Evolutionary conservation across 2,113 vertebrate species (phyloP).

Genomic region (Mionectes macconnelli): DNA sequence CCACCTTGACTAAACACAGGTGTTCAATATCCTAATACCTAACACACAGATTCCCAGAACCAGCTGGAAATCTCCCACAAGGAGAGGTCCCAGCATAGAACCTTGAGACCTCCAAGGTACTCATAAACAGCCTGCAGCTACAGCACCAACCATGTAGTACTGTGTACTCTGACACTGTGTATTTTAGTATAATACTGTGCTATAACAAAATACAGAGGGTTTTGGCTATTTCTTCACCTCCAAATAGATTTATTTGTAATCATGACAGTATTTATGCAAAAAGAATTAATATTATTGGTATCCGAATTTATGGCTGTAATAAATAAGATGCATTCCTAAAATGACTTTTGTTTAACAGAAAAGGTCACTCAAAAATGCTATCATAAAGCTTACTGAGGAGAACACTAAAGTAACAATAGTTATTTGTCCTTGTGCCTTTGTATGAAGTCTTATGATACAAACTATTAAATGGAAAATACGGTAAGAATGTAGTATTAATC

Average conservation of each 20-base stretch:
- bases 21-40: too few species aligned
- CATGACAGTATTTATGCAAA: neutral
- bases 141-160: neutral
- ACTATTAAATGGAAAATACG: slow-evolving; percentile 14
- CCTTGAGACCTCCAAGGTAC: neutral
- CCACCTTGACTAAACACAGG: too few species aligned
- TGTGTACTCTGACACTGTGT: neutral
- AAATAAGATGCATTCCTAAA: slow-evolving; percentile 18
- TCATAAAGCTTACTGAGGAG: slow-evolving; percentile 11
- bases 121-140: neutral
- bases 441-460: slow-evolving; percentile 38
- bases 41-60: too few species aligned
- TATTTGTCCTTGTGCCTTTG: neutral
- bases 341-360: slow-evolving; percentile 35
- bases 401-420: slow-evolving; percentile 35
- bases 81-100: neutral
- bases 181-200: neutral
- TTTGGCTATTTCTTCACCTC: neutral
- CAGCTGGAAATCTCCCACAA: too few species aligned
- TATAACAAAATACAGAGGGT: neutral
- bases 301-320: slow-evolving; percentile 17
- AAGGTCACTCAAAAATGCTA: slow-evolving; percentile 55
- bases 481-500: slow-evolving; percentile 30
- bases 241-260: neutral
- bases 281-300: neutral